Base-by-base conservation (phyloP, 2,113 vertebrate species). In the Nibea albiflora region DNA sequence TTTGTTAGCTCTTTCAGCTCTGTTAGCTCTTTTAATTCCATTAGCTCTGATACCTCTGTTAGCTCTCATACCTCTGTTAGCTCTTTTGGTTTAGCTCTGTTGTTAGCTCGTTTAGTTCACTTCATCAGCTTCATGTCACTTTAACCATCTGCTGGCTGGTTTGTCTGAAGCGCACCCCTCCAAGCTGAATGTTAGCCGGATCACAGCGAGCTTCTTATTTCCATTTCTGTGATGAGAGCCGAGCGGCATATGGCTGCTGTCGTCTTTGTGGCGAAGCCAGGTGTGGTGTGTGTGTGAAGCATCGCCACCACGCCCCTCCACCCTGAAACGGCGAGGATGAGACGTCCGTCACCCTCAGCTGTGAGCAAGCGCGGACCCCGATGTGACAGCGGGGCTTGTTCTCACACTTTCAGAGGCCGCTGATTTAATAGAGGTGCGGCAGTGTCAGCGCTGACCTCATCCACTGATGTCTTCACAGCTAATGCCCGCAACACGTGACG, bases 361-460 rank as follows among this genome's bases (percentile, higher is more conserved):
- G 28, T 4, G 54, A 69, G 66, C 26, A 0, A 3, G 50, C 53
- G 10, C 1, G 20, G 63, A 66, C 62, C 72, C 35, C 78, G 2
- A 17, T 3, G 71, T 81, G 81, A 80, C 90, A 83, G 74, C 2
- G 31, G 60, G 46, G 72, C 85, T 63, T 70, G 84, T 84, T 83
- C 84, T 78, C 89, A 52, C 78, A 72, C 80, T 85, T 83, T 84
- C 62, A 80, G 88, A 87, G 89, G 86, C 84, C 84, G 52, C 88
- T 80, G 88, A 91, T 93, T 92, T 92, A 93, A 92, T 90, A 77
- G 92, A 82, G 91, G 80, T 78, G 19, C 80, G 0, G 19, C 80
- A 0, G 73, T 81, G 91, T 88, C 79, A 50, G 68, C 52, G 52
- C 73, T 90, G 92, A 92, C 92, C 92, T 92, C 91, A 88, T 85